Evolutionary conservation across 2,888 invertebrate genomes (phyloP).

Genomic region (Tuberolachnus salignus): DNA sequence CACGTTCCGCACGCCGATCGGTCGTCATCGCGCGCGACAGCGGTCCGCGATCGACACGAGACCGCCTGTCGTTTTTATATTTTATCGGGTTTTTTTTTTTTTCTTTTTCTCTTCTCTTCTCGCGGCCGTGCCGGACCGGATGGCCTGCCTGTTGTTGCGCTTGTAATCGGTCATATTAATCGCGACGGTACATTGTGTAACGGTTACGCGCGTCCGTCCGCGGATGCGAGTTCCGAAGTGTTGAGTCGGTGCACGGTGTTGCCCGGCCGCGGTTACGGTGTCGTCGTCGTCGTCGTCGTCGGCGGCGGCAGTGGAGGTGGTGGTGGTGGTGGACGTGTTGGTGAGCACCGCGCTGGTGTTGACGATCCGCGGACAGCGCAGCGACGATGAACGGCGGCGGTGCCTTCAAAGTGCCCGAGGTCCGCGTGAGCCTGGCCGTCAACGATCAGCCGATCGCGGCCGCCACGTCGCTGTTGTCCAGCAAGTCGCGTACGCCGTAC

Average conservation of each 20-base stretch:
- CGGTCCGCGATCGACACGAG: slow-evolving; percentile 18
- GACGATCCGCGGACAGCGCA: not conserved
- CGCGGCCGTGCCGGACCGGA: not conserved
- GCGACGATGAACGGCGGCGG: slow-evolving; percentile 6
- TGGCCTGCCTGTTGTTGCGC: no score
- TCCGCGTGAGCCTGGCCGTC: slow-evolving; percentile 40
- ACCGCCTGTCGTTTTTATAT: not conserved
- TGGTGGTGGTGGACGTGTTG: not conserved
- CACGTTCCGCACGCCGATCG: slow-evolving; percentile 45
- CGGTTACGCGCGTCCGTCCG: not conserved
- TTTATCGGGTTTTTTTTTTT: no score
- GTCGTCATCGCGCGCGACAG: slow-evolving; percentile 28
- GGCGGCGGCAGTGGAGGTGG: slow-evolving; percentile 10
- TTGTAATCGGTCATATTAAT: no score
- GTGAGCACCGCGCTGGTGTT: slow-evolving; percentile 2
- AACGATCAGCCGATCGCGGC: slow-evolving; percentile 64
- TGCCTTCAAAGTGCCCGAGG: slow-evolving; percentile 45
- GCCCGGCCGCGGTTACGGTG: not conserved
- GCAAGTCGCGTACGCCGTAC: slow-evolving; percentile 57
- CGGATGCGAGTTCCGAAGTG: not conserved
- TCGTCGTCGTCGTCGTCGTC: no score
- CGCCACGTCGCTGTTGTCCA: slow-evolving; percentile 58
- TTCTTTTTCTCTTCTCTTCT: not conserved
- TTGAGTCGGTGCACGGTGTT: slow-evolving; percentile 11
- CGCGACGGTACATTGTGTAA: not conserved